Conservation (phyloP, 37 sponge, comb jelly and placozoan species). For the Halichondria panicea region DNA sequence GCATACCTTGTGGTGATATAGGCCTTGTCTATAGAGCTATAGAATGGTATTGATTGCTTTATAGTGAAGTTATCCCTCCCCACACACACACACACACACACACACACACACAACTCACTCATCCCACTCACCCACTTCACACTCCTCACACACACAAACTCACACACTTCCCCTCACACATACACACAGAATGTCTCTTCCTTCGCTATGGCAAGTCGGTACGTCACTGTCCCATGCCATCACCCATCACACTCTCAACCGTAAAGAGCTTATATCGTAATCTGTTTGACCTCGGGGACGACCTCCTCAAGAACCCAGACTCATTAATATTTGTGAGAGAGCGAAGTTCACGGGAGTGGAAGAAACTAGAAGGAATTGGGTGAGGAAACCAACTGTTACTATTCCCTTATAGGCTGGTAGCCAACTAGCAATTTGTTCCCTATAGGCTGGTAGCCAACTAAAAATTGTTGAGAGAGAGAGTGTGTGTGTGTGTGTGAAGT, state of each 20-base stretch:
- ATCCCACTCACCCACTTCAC: background rate
- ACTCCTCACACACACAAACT: background rate
- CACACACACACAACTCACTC: background rate
- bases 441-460: background rate
- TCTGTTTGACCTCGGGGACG: slow-evolving; percentile 55
- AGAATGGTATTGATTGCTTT: too few species aligned
- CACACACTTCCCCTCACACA: background rate
- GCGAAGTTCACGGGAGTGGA: slow-evolving; percentile 34
- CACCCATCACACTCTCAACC: slow-evolving; percentile 70
- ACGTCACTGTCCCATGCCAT: slow-evolving; percentile 70
- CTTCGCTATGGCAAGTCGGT: slow-evolving; percentile 53
- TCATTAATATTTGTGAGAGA: slow-evolving; percentile 52
- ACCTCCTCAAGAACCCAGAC: slow-evolving; percentile 22
- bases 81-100: too few species aligned
- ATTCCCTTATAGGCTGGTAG: background rate
- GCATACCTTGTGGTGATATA: too few species aligned
- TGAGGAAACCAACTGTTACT: slow-evolving; percentile 21
- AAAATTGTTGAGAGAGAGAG: background rate
- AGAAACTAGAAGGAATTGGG: slow-evolving; percentile 36
- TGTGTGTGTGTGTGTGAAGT: background rate
- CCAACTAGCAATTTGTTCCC: background rate
- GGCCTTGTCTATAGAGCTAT: too few species aligned
- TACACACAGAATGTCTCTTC: slow-evolving; percentile 60
- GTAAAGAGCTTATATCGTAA: slow-evolving; percentile 70
- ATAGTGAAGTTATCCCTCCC: too few species aligned